Conservation (phyloP, 2,797 vertebrate species). For the Sebastes wilsoni region DNA sequence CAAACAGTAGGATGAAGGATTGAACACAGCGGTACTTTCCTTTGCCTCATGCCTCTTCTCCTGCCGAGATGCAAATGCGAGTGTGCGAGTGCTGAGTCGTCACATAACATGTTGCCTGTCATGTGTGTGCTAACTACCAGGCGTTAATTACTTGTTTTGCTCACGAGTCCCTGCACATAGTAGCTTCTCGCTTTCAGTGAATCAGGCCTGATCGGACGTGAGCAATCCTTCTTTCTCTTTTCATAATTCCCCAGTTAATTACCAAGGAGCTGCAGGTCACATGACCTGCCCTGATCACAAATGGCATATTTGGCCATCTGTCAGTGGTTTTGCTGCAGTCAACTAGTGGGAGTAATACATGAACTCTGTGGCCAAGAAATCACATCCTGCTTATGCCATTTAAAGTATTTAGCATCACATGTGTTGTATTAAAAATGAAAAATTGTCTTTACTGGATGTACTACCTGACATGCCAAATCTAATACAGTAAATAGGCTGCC, state of each 20-base stretch:
- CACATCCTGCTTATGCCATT: neutral
- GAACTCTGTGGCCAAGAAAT: constrained; percentile 1
- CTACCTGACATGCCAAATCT: neutral
- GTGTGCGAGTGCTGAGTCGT: constrained; percentile 30
- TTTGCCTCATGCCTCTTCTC: constrained; percentile 32
- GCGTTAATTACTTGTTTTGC: constrained; percentile 65
- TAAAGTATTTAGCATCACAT: neutral
- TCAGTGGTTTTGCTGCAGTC: constrained; percentile 11
- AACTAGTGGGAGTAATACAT: neutral
- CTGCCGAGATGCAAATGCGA: constrained; percentile 49
- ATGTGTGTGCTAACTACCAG: constrained; percentile 37
- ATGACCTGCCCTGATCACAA: constrained; percentile 44
- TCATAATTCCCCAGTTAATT: constrained; percentile 40
- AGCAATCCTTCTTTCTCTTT: constrained; percentile 14
- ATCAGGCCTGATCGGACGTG: neutral
- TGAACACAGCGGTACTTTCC: constrained; percentile 38
- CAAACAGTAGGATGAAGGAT: constrained; percentile 44
- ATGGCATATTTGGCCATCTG: constrained; percentile 57
- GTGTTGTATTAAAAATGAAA: neutral
- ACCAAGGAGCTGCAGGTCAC: constrained; percentile 47
- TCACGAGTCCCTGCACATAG: constrained; percentile 23
- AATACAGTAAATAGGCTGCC: neutral
- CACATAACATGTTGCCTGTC: constrained; percentile 44
- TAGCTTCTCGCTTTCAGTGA: constrained; percentile 16
- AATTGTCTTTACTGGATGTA: neutral